Percentiles rank a stretch among this genome's conserved stretches.
phyloP scores from a whole-genome alignment of 1,140 invertebrate species.

The Tetramorium alpestre region DNA sequence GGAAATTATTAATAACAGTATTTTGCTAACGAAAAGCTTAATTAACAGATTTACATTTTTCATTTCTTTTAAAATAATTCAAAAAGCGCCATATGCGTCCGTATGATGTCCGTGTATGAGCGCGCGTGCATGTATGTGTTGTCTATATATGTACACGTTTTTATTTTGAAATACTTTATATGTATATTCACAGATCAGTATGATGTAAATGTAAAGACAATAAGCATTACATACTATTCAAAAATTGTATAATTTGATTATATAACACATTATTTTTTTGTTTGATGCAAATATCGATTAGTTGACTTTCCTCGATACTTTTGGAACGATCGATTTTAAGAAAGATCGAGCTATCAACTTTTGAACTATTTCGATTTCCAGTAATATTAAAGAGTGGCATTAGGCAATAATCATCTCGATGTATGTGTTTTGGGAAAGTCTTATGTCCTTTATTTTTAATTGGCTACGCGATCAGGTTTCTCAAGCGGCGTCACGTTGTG shows the following conservation, averaged over 20 bases:
- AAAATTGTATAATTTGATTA: not conserved
- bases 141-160: no score
- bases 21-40: not conserved
- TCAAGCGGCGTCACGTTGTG: not conserved
- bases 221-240: not conserved
- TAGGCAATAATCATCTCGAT: not conserved
- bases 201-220: not conserved
- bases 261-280: not conserved
- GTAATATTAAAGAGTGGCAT: constrained; percentile 38
- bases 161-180: not conserved
- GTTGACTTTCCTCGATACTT: not conserved
- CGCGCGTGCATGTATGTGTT: not conserved
- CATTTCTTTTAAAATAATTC: not conserved
- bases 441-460: not conserved
- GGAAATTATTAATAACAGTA: not conserved
- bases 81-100: not conserved
- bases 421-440: not conserved
- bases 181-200: not conserved
- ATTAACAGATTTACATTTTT: not conserved
- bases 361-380: constrained; percentile 63
- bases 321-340: constrained; percentile 52
- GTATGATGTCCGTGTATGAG: not conserved
- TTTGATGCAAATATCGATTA: not conserved
- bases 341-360: constrained; percentile 61
- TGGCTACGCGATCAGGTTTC: not conserved